Evolutionary conservation across 2,113 vertebrate genomes (phyloP).

Genomic region (Plecotus auritus): DNA sequence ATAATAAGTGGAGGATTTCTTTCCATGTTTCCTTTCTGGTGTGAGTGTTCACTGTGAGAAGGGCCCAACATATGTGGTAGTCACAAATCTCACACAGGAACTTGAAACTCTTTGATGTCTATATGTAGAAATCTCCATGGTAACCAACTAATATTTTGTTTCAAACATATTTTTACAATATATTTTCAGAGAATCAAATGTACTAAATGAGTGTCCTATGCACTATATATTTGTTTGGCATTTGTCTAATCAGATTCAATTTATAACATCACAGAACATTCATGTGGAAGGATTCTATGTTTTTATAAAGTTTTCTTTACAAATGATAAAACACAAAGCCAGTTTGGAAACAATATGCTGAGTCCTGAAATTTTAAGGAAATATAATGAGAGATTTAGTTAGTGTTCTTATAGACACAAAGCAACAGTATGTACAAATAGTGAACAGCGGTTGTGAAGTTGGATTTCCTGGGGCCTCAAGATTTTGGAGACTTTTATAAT

Average conservation of each 20-base stretch:
- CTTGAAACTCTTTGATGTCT: neutral
- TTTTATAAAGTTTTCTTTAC: neutral
- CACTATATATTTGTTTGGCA: neutral
- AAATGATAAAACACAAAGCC: neutral
- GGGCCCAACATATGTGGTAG: neutral
- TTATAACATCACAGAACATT: neutral
- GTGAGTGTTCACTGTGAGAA: neutral
- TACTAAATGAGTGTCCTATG: neutral
- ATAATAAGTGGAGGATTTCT: neutral
- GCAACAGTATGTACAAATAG: neutral
- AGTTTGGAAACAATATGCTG: neutral
- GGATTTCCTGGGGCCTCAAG: neutral
- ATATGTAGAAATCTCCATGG: neutral
- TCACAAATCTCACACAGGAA: neutral
- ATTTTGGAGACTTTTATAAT: neutral
- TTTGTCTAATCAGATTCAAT: neutral
- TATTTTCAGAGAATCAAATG: neutral
- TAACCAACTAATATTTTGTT: neutral
- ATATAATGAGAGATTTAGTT: neutral
- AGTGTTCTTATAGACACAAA: neutral
- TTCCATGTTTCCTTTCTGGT: neutral
- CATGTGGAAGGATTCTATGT: neutral
- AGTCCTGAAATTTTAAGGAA: neutral
- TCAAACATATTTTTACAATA: neutral
- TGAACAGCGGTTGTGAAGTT: neutral